phyloP scores from a whole-genome alignment of 2,797 vertebrate species.

The Chloroceryle amazona region DNA sequence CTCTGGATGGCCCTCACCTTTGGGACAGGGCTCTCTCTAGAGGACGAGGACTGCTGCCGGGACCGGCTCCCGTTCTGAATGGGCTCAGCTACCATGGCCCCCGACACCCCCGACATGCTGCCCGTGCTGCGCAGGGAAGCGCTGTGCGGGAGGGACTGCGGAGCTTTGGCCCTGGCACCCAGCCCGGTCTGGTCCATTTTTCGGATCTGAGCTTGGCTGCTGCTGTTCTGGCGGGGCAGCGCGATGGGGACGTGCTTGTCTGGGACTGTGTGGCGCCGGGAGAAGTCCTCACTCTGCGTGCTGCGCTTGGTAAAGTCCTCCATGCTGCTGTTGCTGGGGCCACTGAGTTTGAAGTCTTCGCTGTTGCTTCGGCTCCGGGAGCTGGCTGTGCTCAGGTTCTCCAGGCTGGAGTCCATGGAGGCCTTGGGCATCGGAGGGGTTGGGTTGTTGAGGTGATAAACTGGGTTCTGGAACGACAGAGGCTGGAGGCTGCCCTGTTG shows the following conservation, averaged over 20 bases:
- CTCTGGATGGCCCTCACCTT: constrained; percentile 84
- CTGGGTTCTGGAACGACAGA: constrained; percentile 94
- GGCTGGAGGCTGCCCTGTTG: constrained; percentile 91
- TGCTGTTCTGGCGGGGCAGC: constrained; percentile 88
- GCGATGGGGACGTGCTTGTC: constrained; percentile 85
- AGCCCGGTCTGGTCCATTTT: constrained; percentile 86
- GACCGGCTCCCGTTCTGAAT: constrained; percentile 79
- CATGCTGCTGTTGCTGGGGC: constrained; percentile 90
- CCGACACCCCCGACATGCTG: constrained; percentile 79
- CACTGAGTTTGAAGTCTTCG: constrained; percentile 87
- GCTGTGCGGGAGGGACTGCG: constrained; percentile 84
- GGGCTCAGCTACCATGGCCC: constrained; percentile 81
- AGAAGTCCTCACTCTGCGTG: constrained; percentile 86
- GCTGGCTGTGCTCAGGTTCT: constrained; percentile 93
- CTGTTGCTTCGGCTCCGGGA: constrained; percentile 89
- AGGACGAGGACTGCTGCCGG: constrained; percentile 86
- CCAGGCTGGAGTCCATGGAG: constrained; percentile 90
- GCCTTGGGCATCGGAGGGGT: constrained; percentile 79
- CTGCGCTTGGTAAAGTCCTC: constrained; percentile 87
- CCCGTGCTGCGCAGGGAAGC: constrained; percentile 88
- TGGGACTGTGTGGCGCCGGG: constrained; percentile 77
- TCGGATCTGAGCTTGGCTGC: constrained; percentile 90
- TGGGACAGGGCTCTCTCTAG: constrained; percentile 86
- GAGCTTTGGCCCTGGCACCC: constrained; percentile 82
- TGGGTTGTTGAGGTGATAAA: constrained; percentile 93